These are phyloP conservation scores for Luscinia megarhynchos DNA, from an alignment of 2,797 vertebrate genomes.

Conservation along the genomic window DNA sequence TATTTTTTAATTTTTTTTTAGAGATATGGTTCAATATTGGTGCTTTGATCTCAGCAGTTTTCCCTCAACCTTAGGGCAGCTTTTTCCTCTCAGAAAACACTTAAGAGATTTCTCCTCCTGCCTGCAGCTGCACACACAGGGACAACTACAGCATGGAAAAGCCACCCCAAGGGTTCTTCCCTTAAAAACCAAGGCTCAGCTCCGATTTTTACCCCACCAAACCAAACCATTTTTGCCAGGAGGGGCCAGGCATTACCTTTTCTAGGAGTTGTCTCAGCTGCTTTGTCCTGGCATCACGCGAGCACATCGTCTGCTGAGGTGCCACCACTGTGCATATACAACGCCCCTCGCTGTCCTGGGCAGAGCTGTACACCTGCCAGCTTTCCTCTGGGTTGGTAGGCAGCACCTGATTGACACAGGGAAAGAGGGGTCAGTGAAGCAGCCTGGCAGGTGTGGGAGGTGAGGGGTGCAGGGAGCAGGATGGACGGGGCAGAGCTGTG, in stretches of 20 bases:
- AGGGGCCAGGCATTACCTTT: conserved; percentile 83
- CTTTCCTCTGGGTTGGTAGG: conserved; percentile 96
- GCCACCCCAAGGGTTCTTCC: not conserved
- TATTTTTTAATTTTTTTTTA: not conserved
- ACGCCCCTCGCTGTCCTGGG: conserved; percentile 97
- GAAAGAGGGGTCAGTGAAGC: not conserved
- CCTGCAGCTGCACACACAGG: not conserved
- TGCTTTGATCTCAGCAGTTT: conserved; percentile 28
- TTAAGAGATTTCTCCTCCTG: not conserved
- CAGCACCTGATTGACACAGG: conserved; percentile 84
- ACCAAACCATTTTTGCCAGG: not conserved
- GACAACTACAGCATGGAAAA: fast-evolving
- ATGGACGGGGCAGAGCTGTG: too few species aligned
- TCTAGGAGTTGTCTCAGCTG: conserved; percentile 98
- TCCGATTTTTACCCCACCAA: not conserved
- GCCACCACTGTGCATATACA: conserved; percentile 99
- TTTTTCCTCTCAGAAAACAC: not conserved
- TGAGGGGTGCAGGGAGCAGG: not conserved
- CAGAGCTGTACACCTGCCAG: conserved; percentile 99
- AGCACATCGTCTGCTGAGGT: conserved; percentile 99
- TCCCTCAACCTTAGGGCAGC: not conserved
- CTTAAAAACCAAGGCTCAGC: not conserved
- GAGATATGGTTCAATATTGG: not conserved
- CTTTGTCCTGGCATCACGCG: conserved; percentile 95
- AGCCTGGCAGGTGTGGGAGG: not conserved